Base-by-base conservation (phyloP, 2,888 invertebrate species). In the Acronicta leporina region DNA sequence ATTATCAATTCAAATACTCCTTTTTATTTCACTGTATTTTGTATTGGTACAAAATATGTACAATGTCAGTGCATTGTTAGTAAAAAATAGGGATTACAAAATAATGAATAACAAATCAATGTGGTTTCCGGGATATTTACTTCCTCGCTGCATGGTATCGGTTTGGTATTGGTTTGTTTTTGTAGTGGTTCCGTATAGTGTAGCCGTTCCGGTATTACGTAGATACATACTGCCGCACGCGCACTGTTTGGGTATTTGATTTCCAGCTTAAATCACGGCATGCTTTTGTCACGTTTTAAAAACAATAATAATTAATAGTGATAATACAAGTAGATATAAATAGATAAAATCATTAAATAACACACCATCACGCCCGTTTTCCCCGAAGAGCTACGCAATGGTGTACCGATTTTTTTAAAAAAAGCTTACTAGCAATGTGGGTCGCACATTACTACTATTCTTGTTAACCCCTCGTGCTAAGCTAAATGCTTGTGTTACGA, bases 81-180 rank as follows among this genome's bases (percentile, higher is more conserved):
- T 46, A 44, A 64, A 72, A 74, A 74, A 68, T 42, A 50, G 6
- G 49, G 42, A 75, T 82, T 79, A 59, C 79, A 63, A 80, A 83
- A 85, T 81, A 84, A 80, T 79, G 78, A 80, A 73, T 77, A 75
- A 77, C 77, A 79, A 79, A 75, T 79, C 77, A 80, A 74, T 79
- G 67, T 46, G 50, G 70, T 70, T 85, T 87, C 86, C 87, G 81
- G 86, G 86, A 86, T 82, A 80, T 73, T 54, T 78, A 72, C 77
- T 84, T 84, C 87, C 85, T 75, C 60, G 52, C 73, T 68, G 66
- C 58, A 33, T 33, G 11, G 63, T 69, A 58, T 25, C n/a, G 14
- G 10, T 2, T 16, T 30, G 33, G 46, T 42, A 49, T 53, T 25
- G 40, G 16, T 43, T 38, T 16, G 35, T 15, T 47, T 51, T 6